Conservation (phyloP, 2,888 invertebrate genomes). For the Eupithecia exiguata region DNA sequence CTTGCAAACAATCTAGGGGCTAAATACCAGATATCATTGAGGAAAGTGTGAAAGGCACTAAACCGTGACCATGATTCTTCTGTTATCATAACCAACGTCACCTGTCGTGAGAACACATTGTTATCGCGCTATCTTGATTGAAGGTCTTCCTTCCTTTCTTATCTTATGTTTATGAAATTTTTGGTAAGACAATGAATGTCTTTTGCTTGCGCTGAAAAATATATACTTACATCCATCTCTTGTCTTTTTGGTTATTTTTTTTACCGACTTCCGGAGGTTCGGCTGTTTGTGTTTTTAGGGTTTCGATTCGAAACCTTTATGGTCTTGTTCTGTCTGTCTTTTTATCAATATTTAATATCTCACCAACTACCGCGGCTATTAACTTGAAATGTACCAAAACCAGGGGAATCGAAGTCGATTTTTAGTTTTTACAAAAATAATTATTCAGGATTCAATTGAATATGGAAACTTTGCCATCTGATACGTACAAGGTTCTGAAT, state of each 20-base stretch:
- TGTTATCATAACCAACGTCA: conserved; percentile 45
- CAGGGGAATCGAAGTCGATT: too few species aligned
- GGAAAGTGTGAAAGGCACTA: conserved; percentile 2
- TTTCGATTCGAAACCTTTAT: too few species aligned
- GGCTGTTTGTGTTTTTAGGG: too few species aligned
- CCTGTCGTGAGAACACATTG: conserved; percentile 48
- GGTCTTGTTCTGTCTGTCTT: too few species aligned
- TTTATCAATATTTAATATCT: too few species aligned
- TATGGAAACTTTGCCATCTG: not conserved
- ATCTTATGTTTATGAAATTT: conserved; percentile 41
- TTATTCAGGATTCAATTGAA: not conserved
- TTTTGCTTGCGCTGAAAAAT: conserved; percentile 6
- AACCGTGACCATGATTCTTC: conserved; percentile 45
- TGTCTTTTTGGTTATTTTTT: too few species aligned
- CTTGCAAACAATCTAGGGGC: too few species aligned
- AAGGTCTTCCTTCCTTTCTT: conserved; percentile 55
- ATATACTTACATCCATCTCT: not conserved
- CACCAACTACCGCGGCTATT: too few species aligned
- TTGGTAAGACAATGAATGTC: conserved; percentile 9
- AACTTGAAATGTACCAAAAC: too few species aligned
- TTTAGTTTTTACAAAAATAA: too few species aligned
- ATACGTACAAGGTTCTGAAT: too few species aligned
- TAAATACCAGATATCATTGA: not conserved
- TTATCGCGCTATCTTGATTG: conserved; percentile 67
- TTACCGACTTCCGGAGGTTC: too few species aligned